Evolutionary conservation across 2,797 vertebrate species (phyloP).

Genomic region (Melanotaenia boesemani): DNA sequence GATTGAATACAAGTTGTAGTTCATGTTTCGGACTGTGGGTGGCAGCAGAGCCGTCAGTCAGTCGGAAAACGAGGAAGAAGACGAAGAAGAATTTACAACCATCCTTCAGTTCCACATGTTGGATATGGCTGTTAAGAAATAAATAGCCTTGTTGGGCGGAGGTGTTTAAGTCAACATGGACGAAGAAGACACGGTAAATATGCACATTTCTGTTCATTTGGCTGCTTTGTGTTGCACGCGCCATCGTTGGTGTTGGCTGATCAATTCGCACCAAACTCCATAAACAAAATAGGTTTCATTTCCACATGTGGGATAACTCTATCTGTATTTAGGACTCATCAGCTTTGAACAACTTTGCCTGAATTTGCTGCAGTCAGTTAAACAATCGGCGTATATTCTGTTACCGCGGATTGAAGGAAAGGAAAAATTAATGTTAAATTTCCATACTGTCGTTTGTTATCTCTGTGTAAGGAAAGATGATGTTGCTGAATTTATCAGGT

Average conservation of each 20-base stretch:
- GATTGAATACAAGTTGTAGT: constrained; percentile 3
- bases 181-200: constrained; percentile 38
- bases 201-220: neutral
- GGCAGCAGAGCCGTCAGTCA: constrained; percentile 5
- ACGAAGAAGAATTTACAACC: neutral
- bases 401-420: neutral
- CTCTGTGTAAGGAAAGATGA: too few species aligned
- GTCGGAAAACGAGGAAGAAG: neutral
- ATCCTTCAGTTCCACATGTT: neutral
- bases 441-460: too few species aligned
- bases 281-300: neutral
- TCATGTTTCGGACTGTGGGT: neutral
- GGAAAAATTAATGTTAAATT: neutral
- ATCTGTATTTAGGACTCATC: neutral
- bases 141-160: neutral
- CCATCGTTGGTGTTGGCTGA: neutral
- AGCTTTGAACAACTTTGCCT: neutral
- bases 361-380: neutral
- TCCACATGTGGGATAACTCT: neutral
- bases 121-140: neutral
- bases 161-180: constrained; percentile 24
- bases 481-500: too few species aligned
- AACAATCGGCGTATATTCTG: neutral
- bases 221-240: too few species aligned
- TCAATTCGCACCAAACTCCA: neutral